These are phyloP conservation scores for Callipepla californica DNA, from an alignment of 2,113 vertebrate genomes.

Conservation along the genomic window DNA sequence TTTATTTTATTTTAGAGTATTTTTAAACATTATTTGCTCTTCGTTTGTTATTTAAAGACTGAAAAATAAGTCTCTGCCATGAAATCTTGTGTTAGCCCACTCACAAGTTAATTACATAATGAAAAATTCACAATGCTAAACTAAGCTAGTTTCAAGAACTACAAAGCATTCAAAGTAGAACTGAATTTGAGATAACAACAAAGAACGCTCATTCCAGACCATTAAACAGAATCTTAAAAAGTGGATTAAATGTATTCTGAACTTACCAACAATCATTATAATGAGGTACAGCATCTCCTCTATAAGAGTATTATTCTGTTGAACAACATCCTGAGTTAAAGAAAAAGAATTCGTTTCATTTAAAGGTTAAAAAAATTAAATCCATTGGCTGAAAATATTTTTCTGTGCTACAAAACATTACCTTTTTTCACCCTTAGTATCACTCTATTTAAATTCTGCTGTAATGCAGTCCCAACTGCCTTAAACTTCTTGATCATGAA, in stretches of 20 bases:
- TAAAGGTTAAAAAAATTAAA: not conserved
- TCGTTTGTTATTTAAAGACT: not conserved
- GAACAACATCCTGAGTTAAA: conserved; percentile 88
- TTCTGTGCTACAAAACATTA: not conserved
- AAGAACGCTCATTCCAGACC: not conserved
- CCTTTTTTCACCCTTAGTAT: not conserved
- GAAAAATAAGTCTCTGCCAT: not conserved
- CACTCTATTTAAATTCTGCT: not conserved
- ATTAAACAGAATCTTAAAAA: not conserved
- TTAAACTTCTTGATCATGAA: not conserved
- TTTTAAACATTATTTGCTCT: not conserved
- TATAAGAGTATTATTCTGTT: conserved; percentile 97
- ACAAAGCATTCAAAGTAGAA: not conserved
- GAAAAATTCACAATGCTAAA: not conserved
- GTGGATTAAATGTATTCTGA: not conserved
- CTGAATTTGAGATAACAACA: not conserved
- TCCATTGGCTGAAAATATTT: not conserved
- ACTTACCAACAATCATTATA: conserved; percentile 96
- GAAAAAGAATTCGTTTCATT: not conserved
- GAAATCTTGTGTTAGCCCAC: not conserved
- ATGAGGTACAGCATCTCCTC: conserved; percentile 98
- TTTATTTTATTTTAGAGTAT: not conserved
- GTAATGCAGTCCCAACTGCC: not conserved
- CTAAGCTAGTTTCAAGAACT: not conserved
- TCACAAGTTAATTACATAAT: not conserved